Base-by-base conservation (phyloP, 1,140 invertebrate genomes). In the Trichonephila clavata region DNA sequence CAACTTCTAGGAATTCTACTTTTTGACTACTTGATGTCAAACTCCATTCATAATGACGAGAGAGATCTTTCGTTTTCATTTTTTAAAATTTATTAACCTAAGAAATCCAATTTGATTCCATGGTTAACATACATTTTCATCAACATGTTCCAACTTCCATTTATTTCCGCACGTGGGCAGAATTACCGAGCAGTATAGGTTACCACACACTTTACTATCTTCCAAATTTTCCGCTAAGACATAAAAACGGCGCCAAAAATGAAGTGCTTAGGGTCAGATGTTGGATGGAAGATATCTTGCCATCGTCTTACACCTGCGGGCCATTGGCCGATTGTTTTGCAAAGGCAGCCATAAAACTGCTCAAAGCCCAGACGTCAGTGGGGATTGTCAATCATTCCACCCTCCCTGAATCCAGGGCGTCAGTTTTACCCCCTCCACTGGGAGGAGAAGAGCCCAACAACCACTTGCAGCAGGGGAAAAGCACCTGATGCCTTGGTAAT, bases 401-500 rank as follows among this genome's bases (percentile, higher is more conserved):
- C 71, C 59, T 60, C 59, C 59, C 39, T 5, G 57, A 60, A 8
- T 27, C 77, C 50, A 21, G 2, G 57, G 24, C 57, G 77, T 57
- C 89, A 61, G 50, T 39, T 61, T 68, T 80, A 27, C 21, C 80
- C 60, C n/a, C 27, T 84, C n/a, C 10, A 27, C n/a, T 50, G 71
- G 63, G 16, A 5, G n/a, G 27, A 24, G n/a, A 27, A 32, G 61
- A n/a, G 8, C 60, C 60, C 32, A 60, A 84, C 71, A 92, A 92
- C 91, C 91, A 92, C 91, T 92, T 92, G 91, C 65, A 90, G 50
- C 20, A 43, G 21, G 61, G 27, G 14, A 24, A n/a, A 50, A 27
- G 90, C 91, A 92, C 91, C 91, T 92, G 91, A 92, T 86, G 90
- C 88, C 61, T 77, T 13, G 10, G 91, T 92, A 92, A 86, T 86